Conservation (phyloP, 1,140 invertebrate genomes). For the Palaemon carinicauda region DNA sequence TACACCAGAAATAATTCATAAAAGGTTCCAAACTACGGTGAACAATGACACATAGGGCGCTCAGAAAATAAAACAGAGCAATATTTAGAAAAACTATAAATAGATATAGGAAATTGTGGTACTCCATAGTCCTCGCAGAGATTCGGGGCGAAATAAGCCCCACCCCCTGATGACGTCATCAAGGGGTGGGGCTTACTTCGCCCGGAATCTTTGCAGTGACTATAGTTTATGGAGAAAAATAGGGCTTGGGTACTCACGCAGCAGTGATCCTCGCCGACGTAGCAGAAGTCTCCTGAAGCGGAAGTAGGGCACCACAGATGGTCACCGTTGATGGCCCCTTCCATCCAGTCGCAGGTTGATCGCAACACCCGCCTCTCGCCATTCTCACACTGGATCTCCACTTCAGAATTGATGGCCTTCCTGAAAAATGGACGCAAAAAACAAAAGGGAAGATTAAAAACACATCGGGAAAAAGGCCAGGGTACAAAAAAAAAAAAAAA, state of each 20-base stretch:
- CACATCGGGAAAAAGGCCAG: neutral
- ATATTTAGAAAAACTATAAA: neutral
- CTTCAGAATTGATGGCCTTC: constrained; percentile 67
- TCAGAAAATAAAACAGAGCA: neutral
- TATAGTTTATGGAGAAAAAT: too few species aligned
- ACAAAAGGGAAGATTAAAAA: neutral
- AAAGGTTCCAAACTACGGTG: neutral
- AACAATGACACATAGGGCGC: neutral
- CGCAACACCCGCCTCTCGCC: constrained; percentile 70
- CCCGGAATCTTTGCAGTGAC: too few species aligned
- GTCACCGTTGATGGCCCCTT: constrained; percentile 81
- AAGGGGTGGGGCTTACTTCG: neutral
- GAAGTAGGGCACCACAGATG: constrained; percentile 87
- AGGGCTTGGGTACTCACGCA: constrained; percentile 81
- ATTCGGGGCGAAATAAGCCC: too few species aligned
- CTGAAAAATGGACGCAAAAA: constrained; percentile 60
- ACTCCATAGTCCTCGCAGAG: too few species aligned
- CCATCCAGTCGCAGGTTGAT: constrained; percentile 83
- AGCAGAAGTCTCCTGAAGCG: constrained; percentile 91
- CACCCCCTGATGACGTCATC: neutral
- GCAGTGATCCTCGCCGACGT: constrained; percentile 86
- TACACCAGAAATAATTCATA: too few species aligned
- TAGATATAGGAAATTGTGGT: too few species aligned
- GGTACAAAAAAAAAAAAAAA: too few species aligned
- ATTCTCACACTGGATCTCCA: constrained; percentile 66